Conservation (phyloP, 2,888 invertebrate genomes). For the Drosophila pseudotalamancana region DNA sequence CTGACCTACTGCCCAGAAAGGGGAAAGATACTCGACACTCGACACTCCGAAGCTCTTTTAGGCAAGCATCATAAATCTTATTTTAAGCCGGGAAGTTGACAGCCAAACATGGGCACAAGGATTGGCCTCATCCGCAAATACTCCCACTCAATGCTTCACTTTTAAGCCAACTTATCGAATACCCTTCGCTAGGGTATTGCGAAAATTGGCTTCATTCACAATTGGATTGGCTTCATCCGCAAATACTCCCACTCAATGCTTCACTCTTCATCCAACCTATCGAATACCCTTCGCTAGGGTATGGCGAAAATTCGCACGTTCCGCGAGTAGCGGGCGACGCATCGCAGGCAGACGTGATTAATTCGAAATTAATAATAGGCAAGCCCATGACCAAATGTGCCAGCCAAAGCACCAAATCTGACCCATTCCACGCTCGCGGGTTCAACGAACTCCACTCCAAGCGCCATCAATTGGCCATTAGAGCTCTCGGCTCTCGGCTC, state of each 20-base stretch:
- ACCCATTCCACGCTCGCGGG: constrained; percentile 26
- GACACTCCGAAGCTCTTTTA: no score
- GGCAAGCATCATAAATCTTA: no score
- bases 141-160: not conserved
- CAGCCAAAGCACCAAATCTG: constrained; percentile 21
- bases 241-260: not conserved
- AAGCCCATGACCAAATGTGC: constrained; percentile 53
- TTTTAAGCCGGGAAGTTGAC: no score
- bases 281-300: constrained; percentile 4
- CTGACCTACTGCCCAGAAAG: no score
- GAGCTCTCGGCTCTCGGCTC: no score
- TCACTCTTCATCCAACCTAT: not conserved
- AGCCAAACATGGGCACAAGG: no score
- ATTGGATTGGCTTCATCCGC: no score
- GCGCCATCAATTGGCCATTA: constrained; percentile 65
- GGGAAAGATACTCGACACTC: no score
- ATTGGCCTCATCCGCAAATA: no score
- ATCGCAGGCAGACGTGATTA: constrained; percentile 63
- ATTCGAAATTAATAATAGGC: constrained; percentile 73
- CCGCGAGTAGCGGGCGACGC: constrained; percentile 23
- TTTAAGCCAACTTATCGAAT: not conserved
- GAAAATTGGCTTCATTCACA: constrained; percentile 30
- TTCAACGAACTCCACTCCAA: constrained; percentile 51
- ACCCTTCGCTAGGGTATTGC: constrained; percentile 25
- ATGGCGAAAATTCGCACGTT: constrained; percentile 34